Conservation (phyloP, 1,140 invertebrate species). For the Ceratosolen fusciceps region DNA sequence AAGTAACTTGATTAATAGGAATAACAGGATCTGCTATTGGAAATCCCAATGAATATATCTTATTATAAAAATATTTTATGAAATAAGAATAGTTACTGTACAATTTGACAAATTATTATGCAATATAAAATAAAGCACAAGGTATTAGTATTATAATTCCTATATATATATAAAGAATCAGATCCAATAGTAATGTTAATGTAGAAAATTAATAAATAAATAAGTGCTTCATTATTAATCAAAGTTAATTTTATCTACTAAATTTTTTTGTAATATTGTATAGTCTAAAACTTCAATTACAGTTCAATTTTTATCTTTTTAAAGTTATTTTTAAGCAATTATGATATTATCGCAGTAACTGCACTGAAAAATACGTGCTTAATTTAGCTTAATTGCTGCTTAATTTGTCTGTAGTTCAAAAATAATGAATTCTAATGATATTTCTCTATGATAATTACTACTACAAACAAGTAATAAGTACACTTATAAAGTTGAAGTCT, state of each 20-base stretch:
- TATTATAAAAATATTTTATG: neutral
- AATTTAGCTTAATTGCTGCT: neutral
- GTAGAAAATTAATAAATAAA: neutral
- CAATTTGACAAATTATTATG: neutral
- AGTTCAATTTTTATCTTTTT: neutral
- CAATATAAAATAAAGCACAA: neutral
- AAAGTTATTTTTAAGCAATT: neutral
- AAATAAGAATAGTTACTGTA: neutral
- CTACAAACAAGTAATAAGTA: neutral
- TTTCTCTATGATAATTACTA: conserved; percentile 3
- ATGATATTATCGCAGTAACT: neutral
- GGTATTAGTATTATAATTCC: neutral
- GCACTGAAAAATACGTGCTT: neutral
- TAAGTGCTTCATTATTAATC: neutral
- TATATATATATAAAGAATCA: neutral
- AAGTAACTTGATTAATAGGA: neutral
- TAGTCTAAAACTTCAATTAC: neutral
- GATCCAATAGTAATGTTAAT: too few relatives aligned
- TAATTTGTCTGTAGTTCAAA: neutral
- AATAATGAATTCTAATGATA: neutral
- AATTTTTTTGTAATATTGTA: neutral
- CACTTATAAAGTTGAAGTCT: conserved; percentile 4
- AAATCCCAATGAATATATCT: neutral
- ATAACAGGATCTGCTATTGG: neutral
- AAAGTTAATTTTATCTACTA: too few relatives aligned